Evolutionary conservation across 2,797 vertebrate species (phyloP), one percentile per base, ranked within the genome.

Genomic region (Philypnodon macrostomus): DNA sequence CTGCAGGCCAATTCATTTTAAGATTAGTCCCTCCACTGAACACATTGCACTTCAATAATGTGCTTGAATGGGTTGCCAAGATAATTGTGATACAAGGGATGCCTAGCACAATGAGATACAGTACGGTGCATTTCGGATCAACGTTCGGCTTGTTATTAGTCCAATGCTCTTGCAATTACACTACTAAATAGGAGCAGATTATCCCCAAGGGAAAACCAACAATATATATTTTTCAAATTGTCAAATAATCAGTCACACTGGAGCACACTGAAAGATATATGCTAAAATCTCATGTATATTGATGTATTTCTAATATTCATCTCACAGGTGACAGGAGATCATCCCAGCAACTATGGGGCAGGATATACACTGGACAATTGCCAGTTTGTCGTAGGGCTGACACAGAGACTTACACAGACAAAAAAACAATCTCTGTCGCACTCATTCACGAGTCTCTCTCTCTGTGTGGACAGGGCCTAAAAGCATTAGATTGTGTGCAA

Each of bases 21-120:
- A 39, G 33, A 65, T 38, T 21, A 58, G 40, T 51, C 40, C 36
- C 59, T 53, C 45, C 19, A 34, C 36, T 67, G 39, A 64, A 63
- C 9, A 33, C 39, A 49, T 15, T 65, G 52, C 24, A 39, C 19
- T 24, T 54, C 17, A 40, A 7, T 58, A 47, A 49, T 12, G 26
- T 17, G 27, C 31, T n/a, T 31, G 10, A 19, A 13, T 38, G 31
- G 51, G 18, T 29, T 18, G 37, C 33, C 18, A 5, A 36, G 36
- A 39, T 32, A 39, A 63, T 15, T 11, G 14, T 35, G 19, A 19
- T 0, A 5, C 6, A 13, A 42, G 13, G 38, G 32, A 2, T 17
- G 5, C 7, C 15, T 19, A 9, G 19, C 30, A 13, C 17, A 17
- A 41, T 5, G 14, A 39, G 6, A 54, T 16, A 30, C 16, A n/a